Evolutionary conservation across 37 sponge, comb jelly and placozoan species (phyloP), one percentile per base, ranked within the genome.

Genomic region (Eunapius fragilis): DNA sequence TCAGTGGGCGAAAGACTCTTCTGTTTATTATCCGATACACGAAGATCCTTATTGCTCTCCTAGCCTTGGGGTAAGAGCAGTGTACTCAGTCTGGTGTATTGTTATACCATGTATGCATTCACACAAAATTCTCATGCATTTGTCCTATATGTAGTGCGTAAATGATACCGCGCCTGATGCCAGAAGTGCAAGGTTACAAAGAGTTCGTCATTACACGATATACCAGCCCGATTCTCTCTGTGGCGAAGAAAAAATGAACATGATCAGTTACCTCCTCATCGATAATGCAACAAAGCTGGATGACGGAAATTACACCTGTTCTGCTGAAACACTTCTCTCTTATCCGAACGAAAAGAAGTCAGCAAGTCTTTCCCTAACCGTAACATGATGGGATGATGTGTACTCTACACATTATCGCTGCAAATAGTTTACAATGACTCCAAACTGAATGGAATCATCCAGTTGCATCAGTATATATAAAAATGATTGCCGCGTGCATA

Each of bases 271-370:
- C 67, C 81, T 89, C 0, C 70, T 79, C 75, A 89, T 89, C 37
- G 90, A 89, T 0, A 80, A 89, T 75, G 90, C 74, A 2, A 84
- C 70, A 7, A 75, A 69, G 27, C 37, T 75, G 4, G 90, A 89
- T 89, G 80, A 37, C 3, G 75, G 67, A 11, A 58, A 13, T 58
- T 58, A 58, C 58, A 58, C 58, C 1, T 58, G 58, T 17, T 58
- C 58, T 11, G 58, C 58, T 2, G 58, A 58, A 17, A 58, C 58
- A 17, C 14, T 58, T 1, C 14, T 58, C 19, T 11, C 22, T 2
- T 58, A 19, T 17, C 58, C 58, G 17, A 58, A 4, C 7, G 58
- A 1, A 17, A 58, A 58, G 14, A 17, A 58, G 22, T 58, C 58
- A 58, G 58, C 58, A 58, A 58, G 58, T 17, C 58, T 58, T 10